Base-by-base conservation (phyloP, 2,888 invertebrate species). In the Acleris holmiana region DNA sequence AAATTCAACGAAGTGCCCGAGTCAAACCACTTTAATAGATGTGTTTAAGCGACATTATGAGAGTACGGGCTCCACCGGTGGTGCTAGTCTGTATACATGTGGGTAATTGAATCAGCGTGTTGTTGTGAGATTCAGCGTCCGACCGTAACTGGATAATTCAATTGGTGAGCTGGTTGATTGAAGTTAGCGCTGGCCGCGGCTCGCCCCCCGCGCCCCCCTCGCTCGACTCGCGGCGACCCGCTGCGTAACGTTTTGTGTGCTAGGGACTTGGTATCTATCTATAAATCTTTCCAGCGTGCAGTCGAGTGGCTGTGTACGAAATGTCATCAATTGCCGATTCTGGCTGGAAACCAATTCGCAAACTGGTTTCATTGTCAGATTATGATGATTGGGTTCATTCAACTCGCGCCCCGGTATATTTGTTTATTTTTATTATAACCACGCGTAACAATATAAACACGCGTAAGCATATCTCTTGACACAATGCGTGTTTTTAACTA, bases 311-410 rank as follows among this genome's bases (percentile, higher is more conserved):
- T 35, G 13, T 13, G 35, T 4, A 13, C 35, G 35, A 35, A 35
- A 35, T 35, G 35, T 13, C 35, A 35, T 13, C 35, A 35, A 35
- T 35, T 4, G 13, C 2, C 35, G 13, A 35, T 35, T 35, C 35
- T 13, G 35, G 35, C 35, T 35, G 35, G 13, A 51, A 29, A n/a
- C 46, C 49, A 18, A 29, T 49, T 29, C 29, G 7, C 62, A 46
- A 62, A 56, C 62, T 50, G 56, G 57, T 57, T 63, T 51, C 56
- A 57, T 57, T 63, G 57, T 63, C 51, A 46, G 35, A 29, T 21
- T 62, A 56, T n/a, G 41, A 41, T 59, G 49, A 48, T 44, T 44
- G 29, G 18, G 49, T 55, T 49, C 55, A 25, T 47, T 49, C 41
- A 55, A 17, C 49, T 56, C 25, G 25, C 25, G 50, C 19, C 50